Conservation (phyloP, 64 coral and sea anemone genomes). For the Astreopora myriophthalma region DNA sequence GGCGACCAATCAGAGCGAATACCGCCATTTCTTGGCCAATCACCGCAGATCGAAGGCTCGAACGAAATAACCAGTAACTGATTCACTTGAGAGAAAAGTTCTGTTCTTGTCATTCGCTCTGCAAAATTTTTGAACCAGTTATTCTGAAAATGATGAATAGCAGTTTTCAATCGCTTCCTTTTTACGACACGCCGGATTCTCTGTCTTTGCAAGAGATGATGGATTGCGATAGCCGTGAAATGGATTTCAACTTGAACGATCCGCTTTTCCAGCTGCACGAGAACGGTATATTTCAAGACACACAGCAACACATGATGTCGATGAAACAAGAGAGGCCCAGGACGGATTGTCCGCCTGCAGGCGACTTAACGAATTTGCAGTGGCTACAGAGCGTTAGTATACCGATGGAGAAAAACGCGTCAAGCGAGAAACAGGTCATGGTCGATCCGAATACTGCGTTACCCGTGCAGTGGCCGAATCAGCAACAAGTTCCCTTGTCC, state of each 20-base stretch:
- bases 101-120: constrained; percentile 68
- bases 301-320: constrained; percentile 65
- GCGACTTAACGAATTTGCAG: constrained; percentile 94
- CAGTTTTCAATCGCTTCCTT: constrained; percentile 41
- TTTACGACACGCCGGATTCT: constrained; percentile 81
- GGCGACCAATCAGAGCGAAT: constrained; percentile 84
- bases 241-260: constrained; percentile 99
- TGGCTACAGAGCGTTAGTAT: constrained; percentile 99
- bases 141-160: constrained; percentile 83
- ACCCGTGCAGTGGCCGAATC: constrained; percentile 97
- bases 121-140: constrained; percentile 62
- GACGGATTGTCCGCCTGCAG: constrained; percentile 58
- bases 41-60: constrained; percentile 57
- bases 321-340: constrained; percentile 73
- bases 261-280: constrained; percentile 85
- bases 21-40: constrained; percentile 73
- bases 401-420: constrained; percentile 89
- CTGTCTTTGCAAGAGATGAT: constrained; percentile 96
- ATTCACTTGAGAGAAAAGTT: constrained; percentile 87
- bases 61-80: constrained; percentile 99
- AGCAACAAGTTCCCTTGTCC: constrained; percentile 57
- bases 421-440: constrained; percentile 86
- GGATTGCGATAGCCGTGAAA: constrained; percentile 92
- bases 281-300: constrained; percentile 69
- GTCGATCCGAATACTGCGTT: constrained; percentile 99